These are phyloP conservation scores for Phlogophora meticulosa DNA, from an alignment of 2,888 invertebrate species.

Conservation along the genomic window DNA sequence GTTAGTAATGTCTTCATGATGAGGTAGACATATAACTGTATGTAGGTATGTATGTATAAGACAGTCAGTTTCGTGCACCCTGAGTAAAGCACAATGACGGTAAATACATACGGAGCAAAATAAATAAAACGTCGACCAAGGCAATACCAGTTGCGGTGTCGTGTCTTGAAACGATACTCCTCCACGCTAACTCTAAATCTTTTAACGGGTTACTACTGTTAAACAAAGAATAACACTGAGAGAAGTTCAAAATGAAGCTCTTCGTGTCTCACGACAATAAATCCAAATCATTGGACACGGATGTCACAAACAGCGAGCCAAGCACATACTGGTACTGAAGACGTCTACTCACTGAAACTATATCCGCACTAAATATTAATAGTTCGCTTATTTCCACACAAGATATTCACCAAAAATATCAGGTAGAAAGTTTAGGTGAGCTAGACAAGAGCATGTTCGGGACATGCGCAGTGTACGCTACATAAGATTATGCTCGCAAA, in stretches of 20 bases:
- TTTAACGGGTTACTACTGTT: slow-evolving; percentile 67
- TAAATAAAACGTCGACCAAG: slow-evolving; percentile 37
- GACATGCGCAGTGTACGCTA: slow-evolving; percentile 16
- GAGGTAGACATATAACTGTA: background rate
- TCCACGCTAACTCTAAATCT: slow-evolving; percentile 69
- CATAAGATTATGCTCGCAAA: slow-evolving; percentile 23
- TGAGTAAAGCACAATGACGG: slow-evolving; percentile 33
- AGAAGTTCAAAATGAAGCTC: slow-evolving; percentile 57
- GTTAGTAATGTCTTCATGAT: background rate
- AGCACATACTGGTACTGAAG: slow-evolving; percentile 65
- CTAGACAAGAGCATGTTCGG: too few relatives aligned
- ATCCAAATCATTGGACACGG: slow-evolving; percentile 61
- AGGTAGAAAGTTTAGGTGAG: too few relatives aligned
- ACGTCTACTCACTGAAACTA: slow-evolving; percentile 24
- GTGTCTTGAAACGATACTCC: slow-evolving; percentile 67
- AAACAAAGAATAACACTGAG: slow-evolving; percentile 65
- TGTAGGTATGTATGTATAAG: background rate
- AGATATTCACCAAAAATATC: slow-evolving; percentile 21
- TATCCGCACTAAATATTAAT: slow-evolving; percentile 32
- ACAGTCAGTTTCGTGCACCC: slow-evolving; percentile 12
- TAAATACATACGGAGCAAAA: slow-evolving; percentile 42
- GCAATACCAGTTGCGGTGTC: slow-evolving; percentile 54
- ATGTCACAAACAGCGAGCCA: slow-evolving; percentile 60
- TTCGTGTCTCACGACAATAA: slow-evolving; percentile 65
- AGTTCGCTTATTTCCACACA: slow-evolving; percentile 2